These are phyloP conservation scores for Trilocha varians DNA, from an alignment of 2,888 invertebrate genomes.

Conservation along the genomic window DNA sequence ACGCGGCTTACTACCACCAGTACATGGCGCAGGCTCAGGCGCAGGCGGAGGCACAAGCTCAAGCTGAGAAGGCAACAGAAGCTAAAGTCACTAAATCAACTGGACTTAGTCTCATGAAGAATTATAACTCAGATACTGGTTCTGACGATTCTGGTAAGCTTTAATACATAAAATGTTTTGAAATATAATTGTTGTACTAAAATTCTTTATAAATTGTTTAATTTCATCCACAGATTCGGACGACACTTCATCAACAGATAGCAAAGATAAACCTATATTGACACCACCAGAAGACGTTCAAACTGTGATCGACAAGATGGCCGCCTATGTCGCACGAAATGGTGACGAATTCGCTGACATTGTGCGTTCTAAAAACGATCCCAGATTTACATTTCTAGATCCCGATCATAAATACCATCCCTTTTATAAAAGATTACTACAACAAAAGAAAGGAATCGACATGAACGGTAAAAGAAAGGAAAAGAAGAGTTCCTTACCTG, in stretches of 20 bases:
- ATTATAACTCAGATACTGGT: conserved; percentile 72
- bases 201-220: too few relatives aligned
- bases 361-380: conserved; percentile 86
- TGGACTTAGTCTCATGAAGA: conserved; percentile 70
- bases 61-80: conserved; percentile 10
- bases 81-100: conserved; percentile 33
- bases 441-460: conserved; percentile 33
- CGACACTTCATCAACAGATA: conserved; percentile 43
- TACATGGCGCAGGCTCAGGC: conserved; percentile 21
- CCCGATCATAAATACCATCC: conserved; percentile 82
- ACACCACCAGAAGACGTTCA: conserved; percentile 87
- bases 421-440: conserved; percentile 80
- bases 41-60: conserved; percentile 7
- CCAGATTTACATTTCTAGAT: conserved; percentile 90
- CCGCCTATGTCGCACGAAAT: conserved; percentile 95
- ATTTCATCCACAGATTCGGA: conserved; percentile 36
- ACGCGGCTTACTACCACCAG: conserved; percentile 38
- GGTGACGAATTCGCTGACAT: conserved; percentile 94
- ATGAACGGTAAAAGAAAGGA: conserved; percentile 27
- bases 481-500: conserved; percentile 69
- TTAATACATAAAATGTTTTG: neutral
- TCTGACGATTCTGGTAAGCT: conserved; percentile 49
- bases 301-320: conserved; percentile 96
- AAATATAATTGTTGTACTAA: neutral
- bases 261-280: conserved; percentile 50